phyloP scores from a whole-genome alignment of 2,888 invertebrate genomes.

The Crocallis elinguaria region DNA sequence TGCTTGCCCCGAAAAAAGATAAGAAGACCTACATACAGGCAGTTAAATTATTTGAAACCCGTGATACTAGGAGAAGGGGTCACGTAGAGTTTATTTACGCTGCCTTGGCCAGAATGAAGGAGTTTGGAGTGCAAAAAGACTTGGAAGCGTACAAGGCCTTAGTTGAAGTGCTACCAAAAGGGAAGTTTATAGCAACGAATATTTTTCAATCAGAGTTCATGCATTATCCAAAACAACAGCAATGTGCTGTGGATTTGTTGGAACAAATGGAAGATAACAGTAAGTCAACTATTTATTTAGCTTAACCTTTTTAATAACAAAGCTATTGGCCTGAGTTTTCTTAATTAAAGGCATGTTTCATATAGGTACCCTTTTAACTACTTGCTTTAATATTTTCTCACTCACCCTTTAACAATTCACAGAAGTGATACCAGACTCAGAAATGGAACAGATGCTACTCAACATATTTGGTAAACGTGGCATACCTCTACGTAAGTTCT shows the following conservation, averaged over 20 bases:
- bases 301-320: no score
- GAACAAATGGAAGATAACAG: conserved; percentile 98
- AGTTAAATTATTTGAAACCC: conserved; percentile 89
- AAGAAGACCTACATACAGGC: conserved; percentile 89
- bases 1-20: conserved; percentile 81
- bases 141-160: conserved; percentile 94
- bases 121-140: conserved; percentile 95
- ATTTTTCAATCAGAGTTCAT: conserved; percentile 94
- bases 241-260: conserved; percentile 94
- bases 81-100: conserved; percentile 98
- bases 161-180: conserved; percentile 94
- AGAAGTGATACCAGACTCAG: conserved; percentile 96
- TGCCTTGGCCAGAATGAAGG: conserved; percentile 94
- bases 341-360: no score
- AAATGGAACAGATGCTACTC: conserved; percentile 92
- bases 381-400: neutral
- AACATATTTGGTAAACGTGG: conserved; percentile 93
- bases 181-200: conserved; percentile 93
- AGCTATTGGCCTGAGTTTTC: no score
- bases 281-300: conserved; percentile 57
- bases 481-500: conserved; percentile 89
- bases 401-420: conserved; percentile 41
- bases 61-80: conserved; percentile 89
- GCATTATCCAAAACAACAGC: conserved; percentile 98
- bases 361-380: no score